Base-by-base conservation (phyloP, 2,888 invertebrate species). In the Caenorhabditis japonica region DNA sequence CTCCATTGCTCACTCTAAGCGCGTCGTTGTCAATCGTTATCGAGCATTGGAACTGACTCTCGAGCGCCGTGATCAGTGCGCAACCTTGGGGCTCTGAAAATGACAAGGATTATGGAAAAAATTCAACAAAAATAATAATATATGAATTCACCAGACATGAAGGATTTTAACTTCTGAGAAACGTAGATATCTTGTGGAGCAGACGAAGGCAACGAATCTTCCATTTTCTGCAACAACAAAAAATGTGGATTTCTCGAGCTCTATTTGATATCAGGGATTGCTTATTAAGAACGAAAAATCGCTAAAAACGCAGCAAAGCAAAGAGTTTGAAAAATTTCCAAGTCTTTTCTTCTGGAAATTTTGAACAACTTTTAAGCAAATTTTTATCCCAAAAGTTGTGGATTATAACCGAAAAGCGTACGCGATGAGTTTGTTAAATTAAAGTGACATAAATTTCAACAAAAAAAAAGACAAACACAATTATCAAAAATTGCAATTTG, bases 1-100 rank as follows among this genome's bases (percentile, higher is more conserved):
- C 4, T 3, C 33, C 34, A 3, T 23, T 4, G 5, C 21, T 47
- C 4, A 72, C 49, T 0, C n/a, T 19, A 21, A 73, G 38, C 15
- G 30, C 12, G 21, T 68, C 64, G 27, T 68, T 61, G 7, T 56
- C 17, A 3, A 73, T 51, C 0, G n/a, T 5, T 15, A 74, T 74
- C 13, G 17, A 12, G 47, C 74, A 74, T 15, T 58, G 46, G 43
- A 46, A 68, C 17, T 69, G 74, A 4, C 41, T 30, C 34, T 74
- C 74, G 4, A 74, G 53, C 2, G 62, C 39, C 1, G 43, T 33
- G 17, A 69, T 51, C 23, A 69, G 33, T 3, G 61, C 51, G 27
- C 58, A 56, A 12, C 74, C 74, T 46, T 74, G 59, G 10, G 52
- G 56, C 36, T 74, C 74, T 68, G 52, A 15, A 66, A 36, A 36